Evolutionary conservation across 2,797 vertebrate species (phyloP), one percentile per base, ranked within the genome.

Genomic region (Pantherophis vulpinus): DNA sequence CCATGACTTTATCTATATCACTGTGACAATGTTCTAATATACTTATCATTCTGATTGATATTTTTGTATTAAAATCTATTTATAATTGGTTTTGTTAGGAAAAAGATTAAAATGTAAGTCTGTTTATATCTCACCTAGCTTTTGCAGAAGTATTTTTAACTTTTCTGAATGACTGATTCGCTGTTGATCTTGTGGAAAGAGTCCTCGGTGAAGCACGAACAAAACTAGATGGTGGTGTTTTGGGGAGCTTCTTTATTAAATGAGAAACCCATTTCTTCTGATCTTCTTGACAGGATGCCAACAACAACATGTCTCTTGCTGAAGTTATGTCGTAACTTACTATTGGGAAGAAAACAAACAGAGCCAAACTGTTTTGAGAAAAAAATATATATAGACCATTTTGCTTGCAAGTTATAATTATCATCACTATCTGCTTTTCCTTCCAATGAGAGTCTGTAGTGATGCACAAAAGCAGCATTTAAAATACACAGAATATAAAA

Each of bases 211-310:
- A 99, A 86, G 99, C 98, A 96, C 99, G 98, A 90, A 99, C 98
- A 97, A 99, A 99, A 90, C 98, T 98, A 87, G 99, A 98, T 2
- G 99, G 99, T 29, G 99, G 99, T 10, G 98, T 99, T 97, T 99
- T 99, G 47, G 99, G 99, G 90, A 99, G 99, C 97, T 99, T 99
- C 98, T 99, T 99, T 97, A 99, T 98, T 94, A 99, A 98, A 97
- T 99, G 99, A 95, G 98, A 98, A 55, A 99, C 99, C 99, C 99
- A 99, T 96, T 99, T 99, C 97, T 99, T 99, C 97, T 99, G 99
- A 97, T 99, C 99, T 59, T 99, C 99, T 97, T 99, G 99, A 97
- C 98, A 98, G 95, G 99, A 97, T 42, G 99, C 99, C 97, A 99
- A 96, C 92, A 99, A 97, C 95, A 99, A 98, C 99, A 99, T 99